Percentiles rank a stretch among this genome's conserved stretches.
Conservation (phyloP, 2,797 vertebrate genomes). For the Pristis pectinata region DNA sequence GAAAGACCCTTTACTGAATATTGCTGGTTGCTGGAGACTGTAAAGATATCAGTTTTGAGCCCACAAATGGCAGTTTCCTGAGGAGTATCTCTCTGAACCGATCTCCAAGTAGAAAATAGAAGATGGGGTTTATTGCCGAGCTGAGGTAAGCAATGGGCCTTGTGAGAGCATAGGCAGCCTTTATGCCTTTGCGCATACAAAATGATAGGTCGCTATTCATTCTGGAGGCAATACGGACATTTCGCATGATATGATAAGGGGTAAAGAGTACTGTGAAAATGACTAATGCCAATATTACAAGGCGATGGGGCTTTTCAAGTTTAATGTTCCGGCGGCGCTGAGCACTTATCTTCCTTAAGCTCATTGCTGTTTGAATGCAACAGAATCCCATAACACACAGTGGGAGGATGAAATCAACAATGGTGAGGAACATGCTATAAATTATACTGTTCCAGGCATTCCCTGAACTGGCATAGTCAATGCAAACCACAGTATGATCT, state of each 20-base stretch:
- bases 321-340: background rate
- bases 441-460: background rate
- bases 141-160: slow-evolving; percentile 40
- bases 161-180: slow-evolving; percentile 12
- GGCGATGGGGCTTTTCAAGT: slow-evolving; percentile 19
- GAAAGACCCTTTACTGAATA: background rate
- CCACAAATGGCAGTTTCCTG: background rate
- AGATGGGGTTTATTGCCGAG: slow-evolving; percentile 41
- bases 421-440: slow-evolving; percentile 37
- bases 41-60: background rate
- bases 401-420: slow-evolving; percentile 40
- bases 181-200: background rate
- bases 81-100: slow-evolving; percentile 41
- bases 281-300: slow-evolving; percentile 40
- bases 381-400: slow-evolving; percentile 39
- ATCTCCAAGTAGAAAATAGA: slow-evolving; percentile 43
- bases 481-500: background rate
- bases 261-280: slow-evolving; percentile 42
- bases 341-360: slow-evolving; percentile 17
- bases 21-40: background rate
- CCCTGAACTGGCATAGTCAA: slow-evolving; percentile 38
- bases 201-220: background rate
- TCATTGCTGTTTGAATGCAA: slow-evolving; percentile 29
- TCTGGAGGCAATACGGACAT: slow-evolving; percentile 31
- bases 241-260: slow-evolving; percentile 45